Evolutionary conservation across 2,113 vertebrate species (phyloP).

Genomic region (Hydrochoerus hydrochaeris): DNA sequence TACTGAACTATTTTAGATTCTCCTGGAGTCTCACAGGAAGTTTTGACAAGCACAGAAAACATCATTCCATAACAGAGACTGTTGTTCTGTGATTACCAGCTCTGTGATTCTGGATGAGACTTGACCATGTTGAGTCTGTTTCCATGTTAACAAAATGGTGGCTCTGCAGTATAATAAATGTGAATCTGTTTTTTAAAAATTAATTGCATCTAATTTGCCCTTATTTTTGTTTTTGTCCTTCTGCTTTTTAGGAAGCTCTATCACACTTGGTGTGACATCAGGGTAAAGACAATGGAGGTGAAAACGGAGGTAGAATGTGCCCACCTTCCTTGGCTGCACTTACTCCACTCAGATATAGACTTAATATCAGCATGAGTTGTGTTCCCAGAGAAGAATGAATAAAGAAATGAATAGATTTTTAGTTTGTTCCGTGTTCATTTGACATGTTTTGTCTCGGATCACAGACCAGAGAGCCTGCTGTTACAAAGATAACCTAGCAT

Average conservation of each 20-base stretch:
- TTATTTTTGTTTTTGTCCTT: conserved; percentile 10
- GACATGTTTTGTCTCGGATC: background rate
- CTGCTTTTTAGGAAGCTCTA: conserved; percentile 69
- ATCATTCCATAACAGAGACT: background rate
- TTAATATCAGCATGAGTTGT: background rate
- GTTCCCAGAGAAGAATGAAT: conserved; percentile 44
- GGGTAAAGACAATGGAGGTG: background rate
- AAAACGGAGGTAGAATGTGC: background rate
- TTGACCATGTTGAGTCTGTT: background rate
- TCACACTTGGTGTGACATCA: conserved; percentile 66
- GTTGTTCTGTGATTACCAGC: background rate
- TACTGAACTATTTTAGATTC: background rate
- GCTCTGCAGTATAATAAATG: background rate
- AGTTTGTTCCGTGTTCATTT: background rate
- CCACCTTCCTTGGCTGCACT: background rate
- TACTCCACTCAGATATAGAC: background rate
- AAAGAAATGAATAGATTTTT: conserved; percentile 64
- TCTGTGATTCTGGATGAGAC: background rate
- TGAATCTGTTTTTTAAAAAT: background rate
- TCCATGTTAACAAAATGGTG: background rate
- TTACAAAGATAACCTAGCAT: background rate
- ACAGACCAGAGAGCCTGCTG: background rate
- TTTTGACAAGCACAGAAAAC: background rate
- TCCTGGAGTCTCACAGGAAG: background rate
- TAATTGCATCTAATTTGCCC: background rate